Percentiles rank a stretch among this genome's conserved stretches.
phyloP scores from a whole-genome alignment of 2,797 vertebrate species.

The Macropus fuliginosus region DNA sequence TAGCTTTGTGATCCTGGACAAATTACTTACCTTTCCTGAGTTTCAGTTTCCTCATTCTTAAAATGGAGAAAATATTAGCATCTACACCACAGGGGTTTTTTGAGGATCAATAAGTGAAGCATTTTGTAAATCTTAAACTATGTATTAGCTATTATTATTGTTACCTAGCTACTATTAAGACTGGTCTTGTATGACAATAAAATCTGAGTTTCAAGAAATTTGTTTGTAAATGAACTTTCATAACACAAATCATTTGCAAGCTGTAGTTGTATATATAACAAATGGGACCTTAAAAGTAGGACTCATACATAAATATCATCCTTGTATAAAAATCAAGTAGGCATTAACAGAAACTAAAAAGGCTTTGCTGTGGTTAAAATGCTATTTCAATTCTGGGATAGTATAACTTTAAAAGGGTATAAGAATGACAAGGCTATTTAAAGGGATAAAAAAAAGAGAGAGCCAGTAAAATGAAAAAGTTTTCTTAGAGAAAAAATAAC shows the following conservation, averaged over 20 bases:
- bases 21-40: neutral
- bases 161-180: constrained; percentile 9
- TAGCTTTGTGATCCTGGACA: neutral
- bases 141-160: neutral
- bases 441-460: neutral
- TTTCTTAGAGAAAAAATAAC: neutral
- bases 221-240: neutral
- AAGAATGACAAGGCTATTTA: constrained; percentile 1
- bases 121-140: neutral
- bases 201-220: constrained; percentile 9
- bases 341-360: neutral
- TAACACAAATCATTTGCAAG: neutral
- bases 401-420: constrained; percentile 10
- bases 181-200: neutral
- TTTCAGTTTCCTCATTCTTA: neutral
- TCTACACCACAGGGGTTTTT: neutral
- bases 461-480: neutral
- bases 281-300: constrained; percentile 12
- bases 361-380: neutral
- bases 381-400: constrained; percentile 11
- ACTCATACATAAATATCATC: neutral
- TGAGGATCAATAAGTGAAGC: neutral
- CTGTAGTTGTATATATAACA: neutral
- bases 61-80: neutral
- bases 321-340: neutral